phyloP scores from a whole-genome alignment of 2,797 vertebrate species.

The Philypnodon macrostomus region DNA sequence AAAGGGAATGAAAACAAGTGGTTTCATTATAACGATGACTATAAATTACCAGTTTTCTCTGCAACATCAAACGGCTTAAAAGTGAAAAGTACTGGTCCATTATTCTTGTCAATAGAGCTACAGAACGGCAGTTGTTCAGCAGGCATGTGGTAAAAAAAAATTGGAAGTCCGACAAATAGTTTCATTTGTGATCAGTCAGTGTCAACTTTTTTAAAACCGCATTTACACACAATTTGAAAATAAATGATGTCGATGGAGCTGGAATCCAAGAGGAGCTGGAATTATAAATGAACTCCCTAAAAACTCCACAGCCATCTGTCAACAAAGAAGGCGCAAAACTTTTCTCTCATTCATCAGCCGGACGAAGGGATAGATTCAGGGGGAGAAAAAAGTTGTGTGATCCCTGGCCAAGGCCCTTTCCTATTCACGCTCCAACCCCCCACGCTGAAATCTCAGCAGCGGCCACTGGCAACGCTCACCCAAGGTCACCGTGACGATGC shows the following conservation, averaged over 20 bases:
- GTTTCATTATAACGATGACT: constrained; percentile 12
- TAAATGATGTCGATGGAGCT: constrained; percentile 51
- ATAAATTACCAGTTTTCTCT: constrained; percentile 9
- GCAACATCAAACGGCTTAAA: constrained; percentile 15
- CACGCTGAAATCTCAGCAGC: constrained; percentile 61
- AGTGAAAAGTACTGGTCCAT: constrained; percentile 10
- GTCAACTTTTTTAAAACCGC: constrained; percentile 34
- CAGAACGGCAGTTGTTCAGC: constrained; percentile 21
- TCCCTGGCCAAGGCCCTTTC: constrained; percentile 63
- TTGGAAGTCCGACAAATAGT: constrained; percentile 28
- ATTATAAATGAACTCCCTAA: constrained; percentile 65
- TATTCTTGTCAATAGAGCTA: constrained; percentile 13
- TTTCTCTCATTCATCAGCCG: constrained; percentile 62
- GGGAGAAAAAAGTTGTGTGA: constrained; percentile 61
- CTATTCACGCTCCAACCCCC: constrained; percentile 64
- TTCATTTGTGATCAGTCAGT: constrained; percentile 40
- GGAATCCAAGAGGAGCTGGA: constrained; percentile 49
- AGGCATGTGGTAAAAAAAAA: constrained; percentile 25
- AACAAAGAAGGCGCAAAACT: constrained; percentile 46
- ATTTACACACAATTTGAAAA: constrained; percentile 52
- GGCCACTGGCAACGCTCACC: constrained; percentile 60
- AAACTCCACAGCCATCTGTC: constrained; percentile 68
- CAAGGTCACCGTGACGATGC: constrained; percentile 70
- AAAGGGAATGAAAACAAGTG: neutral
- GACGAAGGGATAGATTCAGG: constrained; percentile 51